Evolutionary conservation across 2,797 vertebrate genomes (phyloP), one percentile per base, ranked within the genome.

Genomic region (Gymnodraco acuticeps): DNA sequence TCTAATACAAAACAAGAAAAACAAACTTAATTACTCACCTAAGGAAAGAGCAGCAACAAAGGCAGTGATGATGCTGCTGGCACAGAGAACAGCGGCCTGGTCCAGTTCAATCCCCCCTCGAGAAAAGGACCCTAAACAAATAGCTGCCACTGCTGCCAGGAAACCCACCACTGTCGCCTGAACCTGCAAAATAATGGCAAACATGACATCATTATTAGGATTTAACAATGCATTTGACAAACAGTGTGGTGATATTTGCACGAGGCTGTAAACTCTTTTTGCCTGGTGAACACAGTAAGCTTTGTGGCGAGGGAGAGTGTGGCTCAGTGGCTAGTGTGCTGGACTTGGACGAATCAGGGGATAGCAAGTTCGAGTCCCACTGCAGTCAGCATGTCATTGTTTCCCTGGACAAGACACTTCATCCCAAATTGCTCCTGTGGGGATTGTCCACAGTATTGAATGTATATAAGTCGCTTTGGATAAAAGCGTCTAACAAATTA

Each of bases 91-190:
- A 0, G 95, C 95, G 1, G 95, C 96, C 91, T 96, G 96, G 80
- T 95, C 94, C 80, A 97, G 83, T 53, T 97, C 96, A 48, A 98
- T 47, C 0, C 95, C 95, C n/a, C 96, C 96, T 75, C 95, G 93
- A 9, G 97, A 96, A 68, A 97, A 71, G 0, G 95, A 92, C 0
- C 97, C 98, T 89, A 99, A 93, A 77, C 95, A 93, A 61, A 99
- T 83, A 0, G 97, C 97, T 1, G 95, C 96, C 31, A 98, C 7
- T 0, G 98, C 98, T 1, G 98, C 97, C 73, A 99, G 95, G 53
- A 99, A 96, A 23, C 98, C 98, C 77, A 99, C 96, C 63, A 99
- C 96, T 0, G 97, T 99, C 77, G 98, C 97, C 92, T 99, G 98
- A 20, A 97, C 95, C 98, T 99, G 93, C 48, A 76, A 23, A 55